These are phyloP conservation scores for Petrocephalus microphthalmus DNA, from an alignment of 2,113 vertebrate species.

Conservation along the genomic window DNA sequence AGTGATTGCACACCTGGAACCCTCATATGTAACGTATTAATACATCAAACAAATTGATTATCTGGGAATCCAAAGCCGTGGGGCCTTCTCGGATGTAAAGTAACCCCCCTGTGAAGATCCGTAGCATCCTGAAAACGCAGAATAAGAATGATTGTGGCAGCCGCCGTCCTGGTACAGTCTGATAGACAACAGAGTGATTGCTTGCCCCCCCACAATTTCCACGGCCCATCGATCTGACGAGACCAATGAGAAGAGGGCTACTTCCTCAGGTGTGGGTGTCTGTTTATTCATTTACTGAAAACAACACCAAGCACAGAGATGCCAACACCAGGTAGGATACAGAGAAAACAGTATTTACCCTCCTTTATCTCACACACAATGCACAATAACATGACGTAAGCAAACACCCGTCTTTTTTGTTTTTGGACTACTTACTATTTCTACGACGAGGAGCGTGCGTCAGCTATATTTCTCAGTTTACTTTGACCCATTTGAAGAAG, in stretches of 20 bases:
- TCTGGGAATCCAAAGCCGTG: not conserved
- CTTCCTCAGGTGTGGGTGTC: not conserved
- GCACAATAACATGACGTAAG: not conserved
- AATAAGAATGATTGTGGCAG: not conserved
- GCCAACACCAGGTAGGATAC: not conserved
- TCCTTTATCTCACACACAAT: not conserved
- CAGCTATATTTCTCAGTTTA: slow-evolving; percentile 27
- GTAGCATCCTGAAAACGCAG: not conserved
- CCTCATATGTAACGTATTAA: not conserved
- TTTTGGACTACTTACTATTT: not conserved
- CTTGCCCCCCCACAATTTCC: not conserved
- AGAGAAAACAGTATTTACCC: not conserved
- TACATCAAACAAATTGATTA: not conserved
- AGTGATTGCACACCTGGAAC: not conserved
- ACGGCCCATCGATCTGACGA: not conserved
- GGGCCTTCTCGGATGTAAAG: not conserved
- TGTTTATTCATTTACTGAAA: not conserved
- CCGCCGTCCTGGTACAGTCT: not conserved
- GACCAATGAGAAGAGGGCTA: not conserved
- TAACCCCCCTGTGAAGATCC: not conserved
- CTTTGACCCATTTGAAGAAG: slow-evolving; percentile 40
- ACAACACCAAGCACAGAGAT: not conserved
- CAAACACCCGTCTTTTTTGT: not conserved
- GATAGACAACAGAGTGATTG: slow-evolving; percentile 4
- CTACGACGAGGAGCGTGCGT: slow-evolving; percentile 30